Evolutionary conservation across 2,797 vertebrate species (phyloP), one percentile per base, ranked within the genome.

Genomic region (Lophius americanus): DNA sequence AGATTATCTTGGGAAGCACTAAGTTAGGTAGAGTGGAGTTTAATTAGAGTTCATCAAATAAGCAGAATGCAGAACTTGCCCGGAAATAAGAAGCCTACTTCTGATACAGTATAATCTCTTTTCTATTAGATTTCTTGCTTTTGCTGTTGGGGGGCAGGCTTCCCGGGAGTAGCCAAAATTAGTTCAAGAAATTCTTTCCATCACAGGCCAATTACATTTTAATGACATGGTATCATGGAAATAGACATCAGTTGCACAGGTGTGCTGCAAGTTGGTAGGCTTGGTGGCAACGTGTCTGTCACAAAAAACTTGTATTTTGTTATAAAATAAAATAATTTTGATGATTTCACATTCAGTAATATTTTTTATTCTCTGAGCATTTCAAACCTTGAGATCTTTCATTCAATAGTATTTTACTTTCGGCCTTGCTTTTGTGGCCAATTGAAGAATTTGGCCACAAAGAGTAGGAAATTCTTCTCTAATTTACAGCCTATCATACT

Each of bases 1-100:
- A 6, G 35, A 56, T 66, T 64, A 7, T 65, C 57, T 55, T 43
- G 69, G 64, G 67, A 73, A 76, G 74, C 72, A 63, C 66, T 71
- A 51, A 69, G 52, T 60, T 63, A 43, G 47, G 50, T 10, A 3
- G 46, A 68, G n/a, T 5, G 11, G 54, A 47, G 36, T 38, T 60
- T 3, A 32, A n/a, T 8, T 23, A 61, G 37, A 64, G 69, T 75
- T 44, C 42, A 57, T 41, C 52, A 52, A 43, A 43, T 14, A 36
- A 56, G 60, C 52, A 61, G 38, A 57, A 68, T 54, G 10, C 35
- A 35, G 12, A 70, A 66, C 47, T 58, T 70, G 71, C 52, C 81
- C 49, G 56, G 10, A 9, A 53, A 67, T 51, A 56, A 53, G 58
- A 73, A 60, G 67, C 63, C 71, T 59, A 76, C 33, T 2, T 53